Evolutionary conservation across 1,140 invertebrate species (phyloP), one percentile per base, ranked within the genome.

Genomic region (Mactra quadrangularis): DNA sequence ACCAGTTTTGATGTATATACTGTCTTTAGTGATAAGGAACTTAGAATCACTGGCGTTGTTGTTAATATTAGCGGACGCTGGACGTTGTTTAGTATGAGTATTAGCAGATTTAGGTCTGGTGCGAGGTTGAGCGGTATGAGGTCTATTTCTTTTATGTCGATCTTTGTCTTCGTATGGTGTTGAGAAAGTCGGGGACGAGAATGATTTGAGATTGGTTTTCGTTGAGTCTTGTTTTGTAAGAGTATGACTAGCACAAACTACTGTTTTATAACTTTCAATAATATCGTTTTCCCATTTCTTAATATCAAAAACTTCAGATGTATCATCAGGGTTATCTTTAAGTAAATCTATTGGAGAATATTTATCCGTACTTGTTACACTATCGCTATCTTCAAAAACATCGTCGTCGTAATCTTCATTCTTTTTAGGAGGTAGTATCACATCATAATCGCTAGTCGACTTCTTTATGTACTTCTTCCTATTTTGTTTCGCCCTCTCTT

Each of bases 1-100:
- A 15, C 66, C 68, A 35, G 78, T 71, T 64, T 82, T 82, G 7
- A 82, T 82, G 33, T 71, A 82, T 33, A 70, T 64, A 25, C 78
- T 72, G n/a, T 82, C 78, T 52, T 82, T 82, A 25, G 78, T 82
- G 11, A 82, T 82, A 4, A 82, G 78, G 47, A 82, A 82, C 25
- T n/a, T 35, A 13, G 70, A 72, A 35, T 52, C 31, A 19, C 22
- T 66, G 19, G 64, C 50, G n/a, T n/a, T n/a, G 13, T 41, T 33
- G 3, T 9, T 59, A 11, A 78, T 47, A 13, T 45, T 50, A n/a
- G 78, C 66, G 0, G 78, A 82, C 0, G 55, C 22, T n/a, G 78
- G 78, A 72, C 78, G 57, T 11, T 35, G 41, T 33, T 25, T 31
- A 29, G 27, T n/a, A 4, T 22, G 47, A 2, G 35, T 55, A 6